Conservation (phyloP, 2,888 invertebrate genomes). For the Stramonita haemastoma region DNA sequence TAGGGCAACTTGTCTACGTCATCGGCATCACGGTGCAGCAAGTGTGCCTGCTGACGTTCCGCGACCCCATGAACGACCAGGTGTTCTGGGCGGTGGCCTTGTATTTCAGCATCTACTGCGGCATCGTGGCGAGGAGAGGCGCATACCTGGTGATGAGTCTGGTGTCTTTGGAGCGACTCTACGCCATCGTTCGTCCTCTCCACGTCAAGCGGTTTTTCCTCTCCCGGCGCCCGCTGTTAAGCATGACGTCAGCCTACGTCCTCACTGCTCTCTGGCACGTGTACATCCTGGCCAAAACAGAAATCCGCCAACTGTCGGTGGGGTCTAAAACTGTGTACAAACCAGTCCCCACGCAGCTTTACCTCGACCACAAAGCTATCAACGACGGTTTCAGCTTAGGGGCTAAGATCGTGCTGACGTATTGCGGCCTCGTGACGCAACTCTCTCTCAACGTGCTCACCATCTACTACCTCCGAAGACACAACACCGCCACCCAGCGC, state of each 20-base stretch:
- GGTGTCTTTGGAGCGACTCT: constrained; percentile 22
- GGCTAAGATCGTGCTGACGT: constrained; percentile 12
- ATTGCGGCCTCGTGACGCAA: background rate
- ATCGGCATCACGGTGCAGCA: background rate
- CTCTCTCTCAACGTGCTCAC: constrained; percentile 17
- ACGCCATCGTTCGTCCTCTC: constrained; percentile 27
- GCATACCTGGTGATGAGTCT: constrained; percentile 14
- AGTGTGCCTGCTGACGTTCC: background rate
- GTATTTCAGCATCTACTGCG: background rate
- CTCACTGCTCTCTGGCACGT: background rate
- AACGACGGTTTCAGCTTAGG: constrained; percentile 9
- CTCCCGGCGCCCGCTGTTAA: background rate
- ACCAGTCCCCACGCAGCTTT: background rate
- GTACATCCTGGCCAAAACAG: background rate
- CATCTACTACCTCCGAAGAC: background rate
- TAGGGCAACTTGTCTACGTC: constrained; percentile 15
- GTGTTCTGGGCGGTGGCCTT: background rate
- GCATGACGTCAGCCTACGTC: background rate
- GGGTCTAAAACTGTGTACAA: background rate
- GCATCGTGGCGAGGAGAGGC: background rate
- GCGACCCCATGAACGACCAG: background rate
- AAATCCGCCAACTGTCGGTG: background rate
- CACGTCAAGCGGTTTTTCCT: constrained; percentile 3
- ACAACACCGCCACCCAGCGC: background rate
- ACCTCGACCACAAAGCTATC: background rate